A percentile compares a stretch with the other conserved stretches of the same genome.
phyloP scores from a whole-genome alignment of 2,113 vertebrate genomes.

The Sander lucioperca region DNA sequence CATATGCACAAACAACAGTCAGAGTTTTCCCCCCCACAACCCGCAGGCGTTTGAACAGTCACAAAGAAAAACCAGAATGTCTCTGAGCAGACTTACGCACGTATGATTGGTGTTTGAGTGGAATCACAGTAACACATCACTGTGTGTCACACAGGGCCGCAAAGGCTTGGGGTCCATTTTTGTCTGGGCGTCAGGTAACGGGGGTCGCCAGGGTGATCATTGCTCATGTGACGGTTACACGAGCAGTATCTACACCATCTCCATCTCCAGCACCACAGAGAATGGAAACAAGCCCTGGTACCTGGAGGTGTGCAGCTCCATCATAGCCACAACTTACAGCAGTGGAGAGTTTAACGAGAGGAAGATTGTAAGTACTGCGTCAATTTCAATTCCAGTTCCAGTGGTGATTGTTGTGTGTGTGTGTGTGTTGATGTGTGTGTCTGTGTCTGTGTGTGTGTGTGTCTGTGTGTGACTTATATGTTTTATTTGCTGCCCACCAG shows the following conservation, averaged over 20 bases:
- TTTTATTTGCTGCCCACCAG: too few species aligned
- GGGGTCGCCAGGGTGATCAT: constrained; percentile 90
- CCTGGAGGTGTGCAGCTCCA: constrained; percentile 92
- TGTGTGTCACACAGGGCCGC: constrained; percentile 85
- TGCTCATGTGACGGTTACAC: constrained; percentile 96
- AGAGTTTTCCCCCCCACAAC: too few species aligned
- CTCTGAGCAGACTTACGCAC: background rate
- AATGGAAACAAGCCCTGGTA: constrained; percentile 94
- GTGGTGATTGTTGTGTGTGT: too few species aligned
- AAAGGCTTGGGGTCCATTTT: constrained; percentile 94
- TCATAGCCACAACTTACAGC: constrained; percentile 93
- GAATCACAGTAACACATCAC: background rate
- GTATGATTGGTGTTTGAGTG: background rate
- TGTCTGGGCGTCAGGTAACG: constrained; percentile 93
- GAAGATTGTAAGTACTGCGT: constrained; percentile 86
- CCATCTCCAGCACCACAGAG: constrained; percentile 93
- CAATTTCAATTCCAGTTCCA: background rate
- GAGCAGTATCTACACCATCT: constrained; percentile 96
- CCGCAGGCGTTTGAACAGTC: constrained; percentile 79
- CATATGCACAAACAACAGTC: too few species aligned
- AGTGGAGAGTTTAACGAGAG: constrained; percentile 92
- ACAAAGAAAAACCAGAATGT: background rate
- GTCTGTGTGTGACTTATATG: too few species aligned
- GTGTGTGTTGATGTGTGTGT: too few species aligned
- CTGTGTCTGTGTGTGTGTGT: too few species aligned